Evolutionary conservation across 2,888 invertebrate genomes (phyloP), one percentile per base, ranked within the genome.

Genomic region (Stenotaenia linearis): DNA sequence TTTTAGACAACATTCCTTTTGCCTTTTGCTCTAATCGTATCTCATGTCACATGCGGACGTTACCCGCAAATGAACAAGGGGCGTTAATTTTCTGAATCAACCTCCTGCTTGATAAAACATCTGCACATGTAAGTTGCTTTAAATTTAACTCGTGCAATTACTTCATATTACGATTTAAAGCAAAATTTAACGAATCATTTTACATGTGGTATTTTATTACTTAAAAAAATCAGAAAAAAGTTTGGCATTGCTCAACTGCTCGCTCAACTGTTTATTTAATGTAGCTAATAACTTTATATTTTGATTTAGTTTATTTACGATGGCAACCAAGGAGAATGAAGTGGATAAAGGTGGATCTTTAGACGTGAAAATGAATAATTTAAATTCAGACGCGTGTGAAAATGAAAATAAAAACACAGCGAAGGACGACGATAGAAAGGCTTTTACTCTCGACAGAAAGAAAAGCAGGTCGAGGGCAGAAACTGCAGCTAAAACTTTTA

Each of bases 141-240:
- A n/a, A n/a, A n/a, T 69, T 28, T 69, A 69, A n/a, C 15, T 69
- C 25, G 15, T n/a, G n/a, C n/a, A n/a, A n/a, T n/a, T n/a, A n/a
- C n/a, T n/a, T n/a, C n/a, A n/a, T n/a, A n/a, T n/a, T n/a, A n/a
- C n/a, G n/a, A n/a, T n/a, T n/a, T n/a, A n/a, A n/a, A n/a, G n/a
- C n/a, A n/a, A n/a, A n/a, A n/a, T n/a, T n/a, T n/a, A 50, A 69
- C n/a, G 69, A 69, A 69, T 28, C 69, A 69, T 69, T 69, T 69
- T 28, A 23, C 25, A 12, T 28, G 25, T n/a, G 21, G 3, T 37
- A 10, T 37, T 37, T 37, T 37, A 10, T 37, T 37, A 15, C 12
- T 37, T 45, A 18, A 50, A 50, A 32, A 32, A 32, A 32, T 4
- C 9, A 4, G 32, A 6, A 32, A 32, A 32, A 32, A 6, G 32